Evolutionary conservation across 1,140 invertebrate species (phyloP).

Genomic region (Galendromus occidentalis): DNA sequence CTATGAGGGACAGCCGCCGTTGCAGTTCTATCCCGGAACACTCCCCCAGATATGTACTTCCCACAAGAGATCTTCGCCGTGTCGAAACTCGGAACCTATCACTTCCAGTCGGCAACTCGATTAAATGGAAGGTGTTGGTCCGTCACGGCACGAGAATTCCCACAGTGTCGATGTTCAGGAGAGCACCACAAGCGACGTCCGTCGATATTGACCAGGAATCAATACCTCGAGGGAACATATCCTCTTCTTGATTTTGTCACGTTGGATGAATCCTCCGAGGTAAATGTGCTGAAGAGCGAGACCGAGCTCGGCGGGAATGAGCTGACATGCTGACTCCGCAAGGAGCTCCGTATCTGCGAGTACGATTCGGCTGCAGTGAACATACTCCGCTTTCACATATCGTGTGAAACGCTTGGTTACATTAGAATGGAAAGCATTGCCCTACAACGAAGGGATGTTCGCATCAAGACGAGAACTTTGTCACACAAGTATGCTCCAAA

Average conservation of each 20-base stretch:
- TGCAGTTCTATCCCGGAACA: not conserved
- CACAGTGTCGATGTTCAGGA: not conserved
- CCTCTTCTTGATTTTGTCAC: too few relatives aligned
- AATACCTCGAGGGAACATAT: too few relatives aligned
- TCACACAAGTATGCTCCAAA: not conserved
- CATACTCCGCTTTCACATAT: not conserved
- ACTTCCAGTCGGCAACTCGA: not conserved
- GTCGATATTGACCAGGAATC: not conserved
- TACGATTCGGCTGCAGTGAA: not conserved
- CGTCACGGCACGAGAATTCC: not conserved
- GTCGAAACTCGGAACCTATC: conserved; percentile 5
- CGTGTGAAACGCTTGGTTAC: not conserved
- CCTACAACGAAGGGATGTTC: not conserved
- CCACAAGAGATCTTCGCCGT: not conserved
- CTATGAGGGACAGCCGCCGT: not conserved
- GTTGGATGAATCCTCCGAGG: too few relatives aligned
- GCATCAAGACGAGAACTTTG: not conserved
- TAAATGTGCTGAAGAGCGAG: too few relatives aligned
- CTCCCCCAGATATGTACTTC: not conserved
- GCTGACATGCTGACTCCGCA: too few relatives aligned
- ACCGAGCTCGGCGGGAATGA: too few relatives aligned
- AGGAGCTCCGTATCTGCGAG: too few relatives aligned
- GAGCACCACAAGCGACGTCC: not conserved
- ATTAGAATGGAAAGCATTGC: not conserved
- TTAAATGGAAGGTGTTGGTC: too few relatives aligned